phyloP scores from a whole-genome alignment of 2,797 vertebrate genomes.

The Clamator glandarius region DNA sequence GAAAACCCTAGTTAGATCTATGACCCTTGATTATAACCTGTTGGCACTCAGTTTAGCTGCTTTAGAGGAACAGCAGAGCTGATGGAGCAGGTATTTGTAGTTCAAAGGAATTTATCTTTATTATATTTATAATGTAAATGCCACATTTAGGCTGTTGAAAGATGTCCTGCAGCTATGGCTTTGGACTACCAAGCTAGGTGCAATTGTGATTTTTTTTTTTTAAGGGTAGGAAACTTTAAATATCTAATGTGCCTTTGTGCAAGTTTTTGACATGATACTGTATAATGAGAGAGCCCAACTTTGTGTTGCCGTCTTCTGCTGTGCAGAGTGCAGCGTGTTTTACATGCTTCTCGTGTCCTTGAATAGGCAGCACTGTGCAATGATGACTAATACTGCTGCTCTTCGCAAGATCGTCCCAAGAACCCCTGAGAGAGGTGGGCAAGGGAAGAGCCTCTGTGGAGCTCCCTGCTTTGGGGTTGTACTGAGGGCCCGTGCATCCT shows the following conservation, averaged over 20 bases:
- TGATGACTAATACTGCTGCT: neutral
- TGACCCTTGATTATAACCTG: neutral
- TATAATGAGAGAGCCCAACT: neutral
- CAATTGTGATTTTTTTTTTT: constrained; percentile 10
- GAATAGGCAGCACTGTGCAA: neutral
- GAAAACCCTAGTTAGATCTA: neutral
- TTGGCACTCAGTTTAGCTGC: neutral
- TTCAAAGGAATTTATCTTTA: neutral
- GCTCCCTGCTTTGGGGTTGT: neutral
- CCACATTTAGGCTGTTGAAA: neutral
- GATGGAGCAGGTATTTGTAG: neutral
- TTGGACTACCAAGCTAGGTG: neutral
- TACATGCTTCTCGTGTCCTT: neutral
- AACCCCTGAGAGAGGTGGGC: accelerated
- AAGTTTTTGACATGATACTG: neutral
- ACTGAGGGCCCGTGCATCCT: neutral
- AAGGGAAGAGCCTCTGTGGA: neutral
- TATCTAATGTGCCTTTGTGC: neutral
- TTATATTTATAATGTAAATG: neutral
- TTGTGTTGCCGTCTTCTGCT: neutral
- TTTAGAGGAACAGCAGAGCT: neutral
- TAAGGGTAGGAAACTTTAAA: neutral
- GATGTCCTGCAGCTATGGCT: neutral
- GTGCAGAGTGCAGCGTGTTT: neutral
- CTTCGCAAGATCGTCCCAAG: neutral